phyloP scores from a whole-genome alignment of 1,140 invertebrate genomes.

The Apis mellifera region DNA sequence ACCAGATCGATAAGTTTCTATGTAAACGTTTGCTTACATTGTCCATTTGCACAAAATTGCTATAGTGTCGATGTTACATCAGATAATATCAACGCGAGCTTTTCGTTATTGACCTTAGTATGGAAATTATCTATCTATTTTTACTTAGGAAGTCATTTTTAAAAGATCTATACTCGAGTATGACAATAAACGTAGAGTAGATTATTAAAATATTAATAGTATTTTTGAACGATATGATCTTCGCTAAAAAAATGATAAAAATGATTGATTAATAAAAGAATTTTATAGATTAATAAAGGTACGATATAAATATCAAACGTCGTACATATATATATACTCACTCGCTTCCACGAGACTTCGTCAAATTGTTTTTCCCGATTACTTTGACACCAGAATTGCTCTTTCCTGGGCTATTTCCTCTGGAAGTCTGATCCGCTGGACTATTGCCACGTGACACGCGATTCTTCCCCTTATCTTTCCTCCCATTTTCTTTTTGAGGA shows the following conservation, averaged over 20 bases:
- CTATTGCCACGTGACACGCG: slow-evolving; percentile 67
- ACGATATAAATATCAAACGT: neutral
- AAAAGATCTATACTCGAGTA: neutral
- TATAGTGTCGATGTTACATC: neutral
- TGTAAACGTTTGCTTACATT: slow-evolving; percentile 20
- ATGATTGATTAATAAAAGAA: no score
- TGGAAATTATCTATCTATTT: slow-evolving; percentile 3
- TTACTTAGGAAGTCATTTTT: neutral
- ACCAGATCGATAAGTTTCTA: slow-evolving; percentile 17
- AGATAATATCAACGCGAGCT: neutral
- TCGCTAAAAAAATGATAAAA: neutral
- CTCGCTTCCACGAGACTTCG: slow-evolving; percentile 77
- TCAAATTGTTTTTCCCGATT: slow-evolving; percentile 65
- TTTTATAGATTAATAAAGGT: neutral
- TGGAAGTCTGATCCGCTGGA: slow-evolving; percentile 59
- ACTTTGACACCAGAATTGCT: slow-evolving; percentile 57
- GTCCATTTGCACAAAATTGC: slow-evolving; percentile 12
- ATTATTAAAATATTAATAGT: neutral
- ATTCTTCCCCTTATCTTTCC: slow-evolving; percentile 38
- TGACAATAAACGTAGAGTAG: neutral
- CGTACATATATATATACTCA: slow-evolving; percentile 47
- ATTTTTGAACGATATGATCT: no score
- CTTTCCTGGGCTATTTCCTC: slow-evolving; percentile 70
- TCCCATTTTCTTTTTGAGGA: slow-evolving; percentile 55
- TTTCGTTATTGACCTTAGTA: neutral